These are phyloP conservation scores for Phymatocera aterrima DNA, from an alignment of 2,888 invertebrate genomes.

Conservation along the genomic window DNA sequence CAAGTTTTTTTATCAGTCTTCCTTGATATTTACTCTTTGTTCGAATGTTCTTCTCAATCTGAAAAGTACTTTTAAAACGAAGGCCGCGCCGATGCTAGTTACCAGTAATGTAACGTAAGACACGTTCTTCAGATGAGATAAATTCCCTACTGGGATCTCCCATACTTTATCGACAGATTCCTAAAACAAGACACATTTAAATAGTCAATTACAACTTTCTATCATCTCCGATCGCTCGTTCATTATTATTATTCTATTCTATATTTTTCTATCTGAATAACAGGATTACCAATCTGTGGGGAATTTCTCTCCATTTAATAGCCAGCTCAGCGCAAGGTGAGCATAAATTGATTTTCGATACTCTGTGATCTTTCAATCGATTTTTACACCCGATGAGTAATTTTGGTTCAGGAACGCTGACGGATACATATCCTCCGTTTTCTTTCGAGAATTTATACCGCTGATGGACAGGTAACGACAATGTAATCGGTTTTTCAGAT, in stretches of 20 bases:
- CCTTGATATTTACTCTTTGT: not conserved
- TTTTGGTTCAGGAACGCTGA: constrained; percentile 60
- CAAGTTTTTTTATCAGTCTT: constrained; percentile 21
- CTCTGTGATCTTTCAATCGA: constrained; percentile 60
- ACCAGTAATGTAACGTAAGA: constrained; percentile 61
- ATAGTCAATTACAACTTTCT: too few relatives aligned
- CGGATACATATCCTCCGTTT: constrained; percentile 55
- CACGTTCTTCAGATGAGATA: constrained; percentile 54
- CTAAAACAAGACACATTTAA: constrained; percentile 57
- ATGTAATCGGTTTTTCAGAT: constrained; percentile 49
- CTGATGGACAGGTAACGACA: constrained; percentile 66
- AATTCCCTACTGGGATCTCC: constrained; percentile 67
- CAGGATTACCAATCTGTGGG: constrained; percentile 60
- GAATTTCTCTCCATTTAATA: constrained; percentile 67
- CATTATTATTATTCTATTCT: not conserved
- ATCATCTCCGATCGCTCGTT: not conserved
- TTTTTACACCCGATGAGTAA: constrained; percentile 66
- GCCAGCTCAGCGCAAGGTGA: constrained; percentile 60
- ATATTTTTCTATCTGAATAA: too few relatives aligned
- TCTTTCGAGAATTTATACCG: constrained; percentile 64
- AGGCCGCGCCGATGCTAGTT: constrained; percentile 61
- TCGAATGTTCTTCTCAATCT: not conserved
- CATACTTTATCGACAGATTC: constrained; percentile 59
- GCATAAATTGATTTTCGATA: constrained; percentile 66
- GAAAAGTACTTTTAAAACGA: constrained; percentile 53